These are phyloP conservation scores for Crypturellus undulatus DNA, from an alignment of 2,113 vertebrate genomes.

Conservation along the genomic window DNA sequence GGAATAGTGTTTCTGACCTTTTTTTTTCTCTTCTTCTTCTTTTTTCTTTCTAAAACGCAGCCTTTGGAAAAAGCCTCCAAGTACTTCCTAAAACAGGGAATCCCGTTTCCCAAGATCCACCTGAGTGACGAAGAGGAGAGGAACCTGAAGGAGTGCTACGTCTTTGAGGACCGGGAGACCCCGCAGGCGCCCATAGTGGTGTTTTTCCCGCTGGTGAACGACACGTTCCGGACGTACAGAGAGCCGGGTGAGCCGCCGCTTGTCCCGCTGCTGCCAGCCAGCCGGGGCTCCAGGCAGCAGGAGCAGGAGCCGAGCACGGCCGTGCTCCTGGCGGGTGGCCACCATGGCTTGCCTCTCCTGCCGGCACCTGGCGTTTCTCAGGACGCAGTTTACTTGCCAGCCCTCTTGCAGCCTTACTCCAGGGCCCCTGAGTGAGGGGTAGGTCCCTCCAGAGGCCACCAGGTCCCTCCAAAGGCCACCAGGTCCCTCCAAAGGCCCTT, in stretches of 20 bases:
- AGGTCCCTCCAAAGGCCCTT: too few relatives aligned
- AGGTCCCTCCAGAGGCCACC: too few relatives aligned
- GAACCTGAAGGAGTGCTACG: slow-evolving; percentile 65
- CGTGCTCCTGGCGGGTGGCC: too few relatives aligned
- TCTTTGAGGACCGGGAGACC: slow-evolving; percentile 75
- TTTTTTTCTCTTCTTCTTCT: background rate
- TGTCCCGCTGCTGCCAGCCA: background rate
- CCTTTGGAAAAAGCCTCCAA: slow-evolving; percentile 76
- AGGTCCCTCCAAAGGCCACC: too few relatives aligned
- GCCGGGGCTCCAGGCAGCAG: background rate
- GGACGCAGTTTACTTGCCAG: too few relatives aligned
- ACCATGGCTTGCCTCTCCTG: too few relatives aligned
- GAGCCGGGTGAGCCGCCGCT: slow-evolving; percentile 71
- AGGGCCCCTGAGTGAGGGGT: too few relatives aligned
- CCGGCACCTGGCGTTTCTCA: too few relatives aligned
- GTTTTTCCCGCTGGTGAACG: slow-evolving; percentile 80
- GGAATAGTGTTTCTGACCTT: background rate
- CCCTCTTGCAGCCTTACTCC: too few relatives aligned
- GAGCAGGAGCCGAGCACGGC: too few relatives aligned
- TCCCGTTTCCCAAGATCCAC: slow-evolving; percentile 79
- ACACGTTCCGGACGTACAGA: slow-evolving; percentile 73
- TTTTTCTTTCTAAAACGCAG: slow-evolving; percentile 20
- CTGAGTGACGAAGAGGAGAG: slow-evolving; percentile 66
- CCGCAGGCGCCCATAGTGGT: slow-evolving; percentile 71
- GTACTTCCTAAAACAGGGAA: slow-evolving; percentile 75